These are phyloP conservation scores for Calcarius lapponicus DNA, from an alignment of 2,797 vertebrate genomes.

Conservation along the genomic window DNA sequence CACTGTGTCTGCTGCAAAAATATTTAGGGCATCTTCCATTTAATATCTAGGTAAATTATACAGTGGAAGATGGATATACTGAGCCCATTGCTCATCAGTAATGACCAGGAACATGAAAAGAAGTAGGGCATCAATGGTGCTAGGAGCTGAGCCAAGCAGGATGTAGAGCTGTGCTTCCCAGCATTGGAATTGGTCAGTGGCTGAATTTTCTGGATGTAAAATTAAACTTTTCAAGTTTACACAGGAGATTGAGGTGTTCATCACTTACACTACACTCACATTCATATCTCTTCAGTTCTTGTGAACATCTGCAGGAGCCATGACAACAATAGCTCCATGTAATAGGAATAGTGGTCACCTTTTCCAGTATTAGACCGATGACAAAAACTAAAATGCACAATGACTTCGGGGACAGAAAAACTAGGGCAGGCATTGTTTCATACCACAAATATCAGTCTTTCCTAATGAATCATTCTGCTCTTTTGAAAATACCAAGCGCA, in stretches of 20 bases:
- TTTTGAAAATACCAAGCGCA: background rate
- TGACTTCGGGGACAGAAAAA: background rate
- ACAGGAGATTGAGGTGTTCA: background rate
- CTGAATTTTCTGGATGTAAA: background rate
- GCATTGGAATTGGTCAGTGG: background rate
- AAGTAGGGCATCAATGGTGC: background rate
- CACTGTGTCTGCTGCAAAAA: background rate
- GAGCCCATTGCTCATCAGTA: background rate
- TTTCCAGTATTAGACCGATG: background rate
- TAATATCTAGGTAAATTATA: background rate
- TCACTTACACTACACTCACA: background rate
- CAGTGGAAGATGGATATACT: background rate
- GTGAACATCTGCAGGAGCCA: background rate
- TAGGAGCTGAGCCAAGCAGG: background rate
- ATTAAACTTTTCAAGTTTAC: background rate
- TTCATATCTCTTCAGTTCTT: background rate
- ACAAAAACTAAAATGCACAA: background rate
- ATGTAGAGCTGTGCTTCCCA: background rate
- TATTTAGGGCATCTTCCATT: background rate
- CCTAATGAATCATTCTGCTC: background rate
- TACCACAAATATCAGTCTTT: background rate
- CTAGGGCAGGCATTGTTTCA: background rate
- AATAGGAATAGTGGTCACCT: background rate
- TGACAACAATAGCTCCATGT: background rate
- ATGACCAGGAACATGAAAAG: background rate